phyloP scores from a whole-genome alignment of 2,888 invertebrate species.

The Loripinus fragilis region DNA sequence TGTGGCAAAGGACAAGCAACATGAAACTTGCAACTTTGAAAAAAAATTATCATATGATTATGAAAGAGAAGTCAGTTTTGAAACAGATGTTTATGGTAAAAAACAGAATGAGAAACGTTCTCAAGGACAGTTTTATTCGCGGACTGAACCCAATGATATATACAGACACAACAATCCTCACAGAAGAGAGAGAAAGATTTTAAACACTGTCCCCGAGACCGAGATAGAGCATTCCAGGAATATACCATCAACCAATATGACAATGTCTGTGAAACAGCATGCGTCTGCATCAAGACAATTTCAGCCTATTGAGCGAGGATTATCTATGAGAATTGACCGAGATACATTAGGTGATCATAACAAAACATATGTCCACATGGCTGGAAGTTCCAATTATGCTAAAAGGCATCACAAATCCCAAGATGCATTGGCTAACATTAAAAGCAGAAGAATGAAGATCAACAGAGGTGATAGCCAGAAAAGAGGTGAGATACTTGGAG shows the following conservation, averaged over 20 bases:
- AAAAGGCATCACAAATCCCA: background rate
- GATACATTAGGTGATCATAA: background rate
- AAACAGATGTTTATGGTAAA: background rate
- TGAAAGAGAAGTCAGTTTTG: slow-evolving; percentile 4
- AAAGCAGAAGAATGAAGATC: background rate
- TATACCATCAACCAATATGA: no score
- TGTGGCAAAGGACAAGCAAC: background rate
- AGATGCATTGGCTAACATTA: slow-evolving; percentile 2
- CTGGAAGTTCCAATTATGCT: background rate
- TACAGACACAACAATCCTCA: background rate
- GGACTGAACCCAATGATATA: background rate
- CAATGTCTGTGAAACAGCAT: background rate
- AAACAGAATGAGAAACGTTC: background rate
- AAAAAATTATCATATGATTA: background rate
- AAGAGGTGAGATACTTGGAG: background rate
- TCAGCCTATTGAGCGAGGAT: background rate
- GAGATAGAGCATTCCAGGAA: no score
- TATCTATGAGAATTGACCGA: background rate
- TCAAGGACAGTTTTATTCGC: background rate
- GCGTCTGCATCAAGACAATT: background rate
- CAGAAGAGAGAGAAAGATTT: background rate
- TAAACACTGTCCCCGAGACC: background rate
- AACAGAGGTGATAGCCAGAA: background rate
- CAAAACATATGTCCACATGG: slow-evolving; percentile 3
- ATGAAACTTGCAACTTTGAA: background rate